A percentile compares a stretch with the other conserved stretches of the same genome.
Evolutionary conservation across 1,140 invertebrate species (phyloP).

Genomic region (Holotrichia oblita): DNA sequence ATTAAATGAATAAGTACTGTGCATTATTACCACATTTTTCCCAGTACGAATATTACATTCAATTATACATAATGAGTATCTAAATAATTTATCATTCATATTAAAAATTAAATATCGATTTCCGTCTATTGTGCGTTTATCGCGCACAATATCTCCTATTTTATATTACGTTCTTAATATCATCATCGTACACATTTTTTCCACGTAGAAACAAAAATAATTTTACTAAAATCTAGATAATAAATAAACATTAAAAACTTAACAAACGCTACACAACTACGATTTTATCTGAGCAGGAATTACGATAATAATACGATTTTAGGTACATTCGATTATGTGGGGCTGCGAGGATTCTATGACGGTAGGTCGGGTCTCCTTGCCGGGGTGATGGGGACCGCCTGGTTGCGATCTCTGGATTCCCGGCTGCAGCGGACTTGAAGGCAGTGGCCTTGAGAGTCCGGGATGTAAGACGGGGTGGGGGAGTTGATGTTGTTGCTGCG

Average conservation of each 20-base stretch:
- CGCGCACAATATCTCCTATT: constrained; percentile 1
- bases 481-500: constrained; percentile 44
- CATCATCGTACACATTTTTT: not conserved
- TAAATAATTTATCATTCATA: constrained; percentile 24
- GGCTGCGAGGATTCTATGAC: constrained; percentile 87
- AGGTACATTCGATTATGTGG: constrained; percentile 89
- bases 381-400: constrained; percentile 54
- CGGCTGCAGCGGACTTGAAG: constrained; percentile 58
- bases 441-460: constrained; percentile 57
- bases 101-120: constrained; percentile 29
- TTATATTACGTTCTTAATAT: not conserved
- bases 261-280: constrained; percentile 55
- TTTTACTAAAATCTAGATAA: constrained; percentile 42
- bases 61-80: constrained; percentile 31
- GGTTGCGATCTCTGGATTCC: constrained; percentile 60
- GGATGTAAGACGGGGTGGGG: constrained; percentile 63
- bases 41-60: constrained; percentile 1
- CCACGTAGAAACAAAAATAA: constrained; percentile 1
- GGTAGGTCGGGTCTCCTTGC: constrained; percentile 76
- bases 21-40: not conserved
- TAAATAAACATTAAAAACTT: constrained; percentile 60
- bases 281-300: constrained; percentile 31
- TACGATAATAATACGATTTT: constrained; percentile 53
- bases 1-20: not conserved
- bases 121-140: not conserved